Evolutionary conservation across 2,797 vertebrate species (phyloP).

Genomic region (Spinibarbus caldwelli): DNA sequence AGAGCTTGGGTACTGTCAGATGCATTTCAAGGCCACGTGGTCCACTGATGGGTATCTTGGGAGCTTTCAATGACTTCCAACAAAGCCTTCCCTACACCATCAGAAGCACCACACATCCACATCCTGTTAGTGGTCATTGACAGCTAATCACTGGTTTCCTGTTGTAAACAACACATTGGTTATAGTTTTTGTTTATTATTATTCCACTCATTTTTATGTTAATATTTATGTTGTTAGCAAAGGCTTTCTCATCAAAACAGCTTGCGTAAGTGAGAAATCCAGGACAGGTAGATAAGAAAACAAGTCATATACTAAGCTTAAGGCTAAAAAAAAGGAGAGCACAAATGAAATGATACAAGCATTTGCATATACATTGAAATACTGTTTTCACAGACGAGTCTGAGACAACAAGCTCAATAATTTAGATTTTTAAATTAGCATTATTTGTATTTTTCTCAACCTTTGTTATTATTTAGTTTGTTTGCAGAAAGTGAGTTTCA

Average conservation of each 20-base stretch:
- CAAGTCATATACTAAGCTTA: not conserved
- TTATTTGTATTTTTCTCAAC: not conserved
- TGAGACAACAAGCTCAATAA: not conserved
- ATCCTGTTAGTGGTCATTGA: conserved; percentile 35
- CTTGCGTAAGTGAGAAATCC: not conserved
- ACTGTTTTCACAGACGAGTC: not conserved
- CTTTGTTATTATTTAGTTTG: not conserved
- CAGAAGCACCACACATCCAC: conserved; percentile 34
- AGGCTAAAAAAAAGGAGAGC: conserved; percentile 9
- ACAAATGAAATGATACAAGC: not conserved
- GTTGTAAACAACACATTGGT: conserved; percentile 23
- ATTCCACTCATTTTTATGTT: not conserved
- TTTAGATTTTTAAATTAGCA: conserved; percentile 11
- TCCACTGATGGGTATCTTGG: conserved; percentile 38
- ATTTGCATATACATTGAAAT: conserved; percentile 45
- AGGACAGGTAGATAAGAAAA: not conserved
- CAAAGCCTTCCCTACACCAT: conserved; percentile 20
- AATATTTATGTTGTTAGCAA: not conserved
- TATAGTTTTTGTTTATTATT: not conserved
- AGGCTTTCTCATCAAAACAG: not conserved
- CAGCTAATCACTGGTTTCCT: not conserved
- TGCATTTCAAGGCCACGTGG: conserved; percentile 25
- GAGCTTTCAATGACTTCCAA: conserved; percentile 34
- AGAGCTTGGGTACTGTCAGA: conserved; percentile 35
- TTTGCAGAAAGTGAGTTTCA: conserved; percentile 16